Base-by-base conservation (phyloP, 2,797 vertebrate genomes). In the Sebastes flavidus region DNA sequence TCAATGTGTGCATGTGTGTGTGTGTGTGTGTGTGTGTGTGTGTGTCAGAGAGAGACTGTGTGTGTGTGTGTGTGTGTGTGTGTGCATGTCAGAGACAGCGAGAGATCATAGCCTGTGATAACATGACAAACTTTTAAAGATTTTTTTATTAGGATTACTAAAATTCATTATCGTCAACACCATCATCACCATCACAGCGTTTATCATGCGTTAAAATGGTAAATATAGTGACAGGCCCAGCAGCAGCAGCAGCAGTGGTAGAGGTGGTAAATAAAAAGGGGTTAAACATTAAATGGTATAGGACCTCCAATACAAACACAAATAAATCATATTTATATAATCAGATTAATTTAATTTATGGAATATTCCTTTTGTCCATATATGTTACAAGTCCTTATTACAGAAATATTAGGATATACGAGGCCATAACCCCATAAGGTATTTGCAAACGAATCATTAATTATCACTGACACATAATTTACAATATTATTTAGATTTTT, bases 81-180 rank as follows among this genome's bases (percentile, higher is more conserved):
- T n/a, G 62, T 77, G 80, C 55, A 59, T 84, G 85, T 88, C 68
- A 65, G 55, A 55, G 62, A 69, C 77, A 85, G 85, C 8, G 68
- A 73, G 80, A 91, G 92, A 94, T 94, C 74, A 80, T 7, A 78
- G 80, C 75, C 54, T 62, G 20, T 32, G 93, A 93, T 94, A 94
- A 92, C 82, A 96, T 96, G 96, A 96, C 83, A 97, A 97, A 97
- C 88, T 94, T 97, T 97, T 96, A 95, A 52, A 90, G 83, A 84
- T 86, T 60, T 32, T 75, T 70, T 80, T 78, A 88, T 85, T 87
- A 82, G 83, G 90, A 90, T 90, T 89, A 92, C 91, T 92, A 95
- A 97, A 97, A 97, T 97, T 96, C 96, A 96, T 97, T 96, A 97
- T 97, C 97, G 83, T 95, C 87, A 81, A 95, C 86, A 84, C 46